Evolutionary conservation across 2,113 vertebrate species (phyloP).

Genomic region (Nothoprocta pentlandii): DNA sequence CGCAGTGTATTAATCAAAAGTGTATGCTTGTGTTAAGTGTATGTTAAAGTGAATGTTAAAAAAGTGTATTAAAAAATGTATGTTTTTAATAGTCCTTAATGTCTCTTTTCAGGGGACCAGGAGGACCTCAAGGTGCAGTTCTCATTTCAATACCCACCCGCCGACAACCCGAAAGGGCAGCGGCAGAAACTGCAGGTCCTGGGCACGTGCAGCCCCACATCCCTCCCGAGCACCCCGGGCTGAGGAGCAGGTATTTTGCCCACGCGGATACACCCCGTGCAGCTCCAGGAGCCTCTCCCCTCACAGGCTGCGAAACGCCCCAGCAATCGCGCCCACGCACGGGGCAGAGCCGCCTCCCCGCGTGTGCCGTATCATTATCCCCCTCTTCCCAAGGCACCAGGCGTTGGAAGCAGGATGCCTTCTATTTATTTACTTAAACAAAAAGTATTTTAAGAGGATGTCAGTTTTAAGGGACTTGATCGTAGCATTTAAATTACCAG

Average conservation of each 20-base stretch:
- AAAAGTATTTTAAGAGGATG: neutral
- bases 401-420: neutral
- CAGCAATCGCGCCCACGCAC: neutral
- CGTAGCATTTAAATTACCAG: neutral
- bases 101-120: neutral
- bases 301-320: rapidly evolving
- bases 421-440: neutral
- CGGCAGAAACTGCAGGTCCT: neutral
- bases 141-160: neutral
- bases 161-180: neutral
- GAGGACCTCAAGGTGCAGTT: neutral
- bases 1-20: neutral
- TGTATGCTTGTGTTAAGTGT: neutral
- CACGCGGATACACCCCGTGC: neutral
- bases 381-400: neutral
- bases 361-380: rapidly evolving
- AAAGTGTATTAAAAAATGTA: too few species aligned
- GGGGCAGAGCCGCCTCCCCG: neutral
- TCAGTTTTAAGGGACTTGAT: neutral
- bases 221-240: neutral
- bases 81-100: neutral
- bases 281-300: neutral
- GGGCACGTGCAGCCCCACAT: neutral
- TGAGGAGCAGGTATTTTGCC: neutral
- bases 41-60: too few species aligned